Evolutionary conservation across 37 sponge, comb jelly and placozoan species (phyloP), one percentile per base, ranked within the genome.

Genomic region (Halisarca cf. caerulea): DNA sequence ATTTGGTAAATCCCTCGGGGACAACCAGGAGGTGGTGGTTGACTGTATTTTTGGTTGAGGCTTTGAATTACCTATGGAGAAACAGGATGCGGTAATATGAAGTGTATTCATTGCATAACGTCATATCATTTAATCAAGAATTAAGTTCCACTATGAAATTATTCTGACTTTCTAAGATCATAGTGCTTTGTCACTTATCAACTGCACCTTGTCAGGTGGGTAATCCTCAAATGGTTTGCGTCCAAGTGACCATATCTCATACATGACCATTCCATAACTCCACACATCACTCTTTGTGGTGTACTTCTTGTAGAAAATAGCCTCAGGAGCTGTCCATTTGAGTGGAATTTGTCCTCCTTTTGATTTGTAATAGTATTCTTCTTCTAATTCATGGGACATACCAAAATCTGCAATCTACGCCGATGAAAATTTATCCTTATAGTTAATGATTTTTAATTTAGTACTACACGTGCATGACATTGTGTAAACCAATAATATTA

Each of bases 251-350:
- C 69, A 68, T 68, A 68, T 68, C 69, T 68, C 69, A 4, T 68
- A 68, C 69, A 68, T 68, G 35, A 68, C 69, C 69, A 68, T 68
- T 34, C 69, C 69, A 68, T 68, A 68, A 27, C 69, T 68, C 69
- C 69, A 68, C 69, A 68, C 69, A 68, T 68, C 69, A 68, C 69
- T 68, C 69, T 68, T 68, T 68, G 69, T 68, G 69, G 69, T 68
- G 69, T 68, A 68, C 34, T 30, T n/a, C 69, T 27, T 68, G 69
- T 68, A 68, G 35, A 68, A 68, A 68, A 68, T 4, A 5, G 69
- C 81, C 81, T 80, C 81, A 55, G 58, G 81, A 55, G 81, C 81
- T 55, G 81, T 80, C 81, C 81, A 80, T 14, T 80, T 80, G 55
- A 80, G 28, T 53, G 81, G 81, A 21, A 80, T 54, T 14, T 28